Evolutionary conservation across 2,888 invertebrate genomes (phyloP), one percentile per base, ranked within the genome.

Genomic region (Melanostoma mellinum): DNA sequence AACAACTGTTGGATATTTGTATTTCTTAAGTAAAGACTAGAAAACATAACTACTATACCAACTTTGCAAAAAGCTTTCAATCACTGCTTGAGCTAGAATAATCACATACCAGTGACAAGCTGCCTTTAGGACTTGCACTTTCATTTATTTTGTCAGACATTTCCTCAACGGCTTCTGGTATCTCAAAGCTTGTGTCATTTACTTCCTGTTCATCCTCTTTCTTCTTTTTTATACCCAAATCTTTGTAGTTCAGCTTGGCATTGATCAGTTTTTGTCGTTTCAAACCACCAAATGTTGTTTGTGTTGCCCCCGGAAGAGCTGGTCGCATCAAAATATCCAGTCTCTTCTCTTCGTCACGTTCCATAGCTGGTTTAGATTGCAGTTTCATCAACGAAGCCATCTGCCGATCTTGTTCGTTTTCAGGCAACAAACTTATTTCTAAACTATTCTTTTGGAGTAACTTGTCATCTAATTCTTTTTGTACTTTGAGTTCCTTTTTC

Each of bases 401-500:
- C 89, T 94, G 94, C 67, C 93, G 93, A 89, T 98, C 98, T 78
- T 97, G 96, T 67, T 95, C 94, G 30, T 93, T 93, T 91, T 98
- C 98, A 1, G 95, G 94, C 0, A 98, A 91, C 3, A 98, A 92
- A 6, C 93, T 92, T 50, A 98, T 96, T 87, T 95, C 94, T 30
- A 98, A 91, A 10, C 96, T 96, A 36, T 94, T 94, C 89, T 94
- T 97, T 52, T 94, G 93, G 53, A 97, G 90, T 6, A 98, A 92
- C 8, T 93, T 92, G 65, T 94, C 92, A 88, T 98, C 97, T 58
- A 93, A 92, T 4, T 94, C 93, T 86, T 94, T 93, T 53, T 94
- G 92, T 30, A 93, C 93, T 89, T 96, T 95, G 0, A 96, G 88
- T 88, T 96, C 96, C 87, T 95, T 95, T 92, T 96, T 96, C 87